Evolutionary conservation across 2,113 vertebrate genomes (phyloP).

Genomic region (Picathartes gymnocephalus): DNA sequence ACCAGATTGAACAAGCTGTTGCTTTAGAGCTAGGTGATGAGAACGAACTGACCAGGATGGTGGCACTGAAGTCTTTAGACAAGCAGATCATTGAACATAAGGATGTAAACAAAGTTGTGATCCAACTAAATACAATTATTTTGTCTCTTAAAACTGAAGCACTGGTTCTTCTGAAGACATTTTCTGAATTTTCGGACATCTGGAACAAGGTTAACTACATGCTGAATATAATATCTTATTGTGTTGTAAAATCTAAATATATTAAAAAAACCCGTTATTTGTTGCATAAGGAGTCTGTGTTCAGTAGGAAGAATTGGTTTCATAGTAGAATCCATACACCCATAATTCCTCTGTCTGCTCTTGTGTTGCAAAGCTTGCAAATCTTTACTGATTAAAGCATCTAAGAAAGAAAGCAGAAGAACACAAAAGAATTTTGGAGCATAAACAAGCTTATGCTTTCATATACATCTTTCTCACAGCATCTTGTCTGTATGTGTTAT

Average conservation of each 20-base stretch:
- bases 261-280: background rate
- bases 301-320: background rate
- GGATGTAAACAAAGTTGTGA: constrained; percentile 76
- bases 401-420: background rate
- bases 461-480: background rate
- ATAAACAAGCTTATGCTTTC: background rate
- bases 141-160: constrained; percentile 70
- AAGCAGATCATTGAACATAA: constrained; percentile 79
- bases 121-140: constrained; percentile 73
- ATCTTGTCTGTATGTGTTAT: background rate
- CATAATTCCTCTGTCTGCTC: background rate
- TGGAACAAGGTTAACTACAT: constrained; percentile 76
- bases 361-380: background rate
- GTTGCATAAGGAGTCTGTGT: background rate
- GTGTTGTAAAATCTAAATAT: background rate
- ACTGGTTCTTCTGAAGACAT: constrained; percentile 63
- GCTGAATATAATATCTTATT: background rate
- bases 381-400: background rate
- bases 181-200: constrained; percentile 75
- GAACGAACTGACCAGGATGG: constrained; percentile 58
- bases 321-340: background rate
- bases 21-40: constrained; percentile 71
- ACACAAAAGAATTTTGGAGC: background rate
- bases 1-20: constrained; percentile 75
- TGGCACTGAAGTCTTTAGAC: constrained; percentile 72